Base-by-base conservation (phyloP, 2,888 invertebrate species). In the Agriopis marginaria region DNA sequence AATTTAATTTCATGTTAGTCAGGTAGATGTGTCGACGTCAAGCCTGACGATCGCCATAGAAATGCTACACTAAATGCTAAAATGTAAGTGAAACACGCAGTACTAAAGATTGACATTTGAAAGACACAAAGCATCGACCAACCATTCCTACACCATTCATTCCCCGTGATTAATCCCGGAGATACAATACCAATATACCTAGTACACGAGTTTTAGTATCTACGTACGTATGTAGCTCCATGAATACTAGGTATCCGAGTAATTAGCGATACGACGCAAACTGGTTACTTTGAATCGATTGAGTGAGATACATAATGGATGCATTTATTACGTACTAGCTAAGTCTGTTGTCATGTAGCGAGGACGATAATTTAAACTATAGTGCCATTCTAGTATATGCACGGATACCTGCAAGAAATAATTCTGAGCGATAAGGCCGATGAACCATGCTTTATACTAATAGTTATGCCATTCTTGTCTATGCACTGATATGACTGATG, bases 241-340 rank as follows among this genome's bases (percentile, higher is more conserved):
- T 49, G 42, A 54, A 53, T 44, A 50, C 72, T 69, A 47, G 59
- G 59, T 63, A 72, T 68, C 63, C 68, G 72, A 76, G 58, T 77
- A 75, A 81, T 80, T 76, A 78, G 56, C 9, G 40, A 45, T 23
- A 56, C 56, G 71, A 77, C 63, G 67, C 71, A 73, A 79, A 70
- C 66, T 47, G 62, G 71, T 75, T 79, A 75, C 75, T 47, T 39
- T 53, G 49, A 67, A 71, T 62, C 42, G 68, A 72, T 76, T 60
- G 64, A 73, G 40, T 47, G 50, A 64, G 69, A 66, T 72, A 63
- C 69, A 63, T 65, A 66, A 60, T 63, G n/a, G 23, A 56, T 47
- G 45, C n/a, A 49, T 51, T 63, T 51, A 58, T 62, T 17, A 56
- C 7, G 45, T 8, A 23, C 53, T 62, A 56, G 58, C 65, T 58